These are phyloP conservation scores for Parotia lawesii DNA, from an alignment of 2,113 vertebrate genomes.

Conservation along the genomic window DNA sequence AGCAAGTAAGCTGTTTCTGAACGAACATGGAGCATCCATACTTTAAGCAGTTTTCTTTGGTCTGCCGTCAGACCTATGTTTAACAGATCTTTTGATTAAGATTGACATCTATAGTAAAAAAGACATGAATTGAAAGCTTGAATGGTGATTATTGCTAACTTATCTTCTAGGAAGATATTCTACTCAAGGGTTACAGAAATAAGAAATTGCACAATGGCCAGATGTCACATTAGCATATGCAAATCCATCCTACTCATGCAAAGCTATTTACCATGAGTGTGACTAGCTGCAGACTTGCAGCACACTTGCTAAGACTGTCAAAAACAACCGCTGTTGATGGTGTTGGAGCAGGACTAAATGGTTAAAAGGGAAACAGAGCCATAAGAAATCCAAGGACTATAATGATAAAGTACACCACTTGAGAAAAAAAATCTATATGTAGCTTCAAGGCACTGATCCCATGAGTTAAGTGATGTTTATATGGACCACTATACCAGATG, in stretches of 20 bases:
- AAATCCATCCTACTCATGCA: constrained; percentile 51
- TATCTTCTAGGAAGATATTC: constrained; percentile 14
- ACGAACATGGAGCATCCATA: not conserved
- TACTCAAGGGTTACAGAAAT: constrained; percentile 52
- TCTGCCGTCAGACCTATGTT: not conserved
- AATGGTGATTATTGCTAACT: constrained; percentile 10
- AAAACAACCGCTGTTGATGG: constrained; percentile 27
- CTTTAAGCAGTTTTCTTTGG: not conserved
- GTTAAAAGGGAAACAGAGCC: not conserved
- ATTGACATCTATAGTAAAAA: constrained; percentile 2
- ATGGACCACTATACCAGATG: too few species aligned
- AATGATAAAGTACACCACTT: not conserved
- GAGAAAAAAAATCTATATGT: fast-evolving
- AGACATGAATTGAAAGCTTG: not conserved
- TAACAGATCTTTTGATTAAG: constrained; percentile 29
- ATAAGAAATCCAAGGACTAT: not conserved
- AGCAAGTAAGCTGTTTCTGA: constrained; percentile 2
- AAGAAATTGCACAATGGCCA: constrained; percentile 57
- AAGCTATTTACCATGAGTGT: constrained; percentile 56
- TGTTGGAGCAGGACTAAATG: not conserved
- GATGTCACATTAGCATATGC: constrained; percentile 67
- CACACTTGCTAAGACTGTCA: constrained; percentile 42
- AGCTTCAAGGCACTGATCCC: not conserved
- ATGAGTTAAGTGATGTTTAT: not conserved
- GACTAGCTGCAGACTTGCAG: constrained; percentile 36